phyloP scores from a whole-genome alignment of 2,113 vertebrate genomes.

The Triplophysa rosa region DNA sequence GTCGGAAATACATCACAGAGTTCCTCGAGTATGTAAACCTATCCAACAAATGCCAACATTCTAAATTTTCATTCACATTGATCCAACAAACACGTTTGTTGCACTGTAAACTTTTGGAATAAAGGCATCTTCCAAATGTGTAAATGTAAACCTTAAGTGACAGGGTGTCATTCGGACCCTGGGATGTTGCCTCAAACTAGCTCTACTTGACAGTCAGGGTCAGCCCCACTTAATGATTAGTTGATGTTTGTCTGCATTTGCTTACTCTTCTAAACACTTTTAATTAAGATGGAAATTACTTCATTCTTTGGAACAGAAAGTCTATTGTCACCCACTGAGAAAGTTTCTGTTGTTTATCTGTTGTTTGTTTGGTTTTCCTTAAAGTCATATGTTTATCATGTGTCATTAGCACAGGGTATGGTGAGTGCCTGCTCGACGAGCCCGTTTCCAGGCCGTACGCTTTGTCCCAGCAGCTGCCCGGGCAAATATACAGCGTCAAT shows the following conservation, averaged over 20 bases:
- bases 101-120: too few relatives aligned
- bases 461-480: conserved; percentile 89
- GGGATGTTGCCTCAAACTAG: neutral
- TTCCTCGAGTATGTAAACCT: conserved; percentile 91
- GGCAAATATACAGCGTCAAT: conserved; percentile 91
- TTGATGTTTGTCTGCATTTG: neutral
- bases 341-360: conserved; percentile 59
- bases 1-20: conserved; percentile 97
- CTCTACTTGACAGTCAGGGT: neutral
- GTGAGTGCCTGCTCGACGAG: conserved; percentile 95
- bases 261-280: conserved; percentile 7
- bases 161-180: neutral
- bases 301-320: neutral
- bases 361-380: conserved; percentile 66
- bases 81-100: neutral
- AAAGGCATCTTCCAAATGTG: too few relatives aligned
- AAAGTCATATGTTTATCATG: conserved; percentile 75
- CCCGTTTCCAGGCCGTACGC: conserved; percentile 87
- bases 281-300: neutral
- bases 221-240: neutral
- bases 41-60: too few relatives aligned
- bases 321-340: neutral
- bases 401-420: conserved; percentile 91
- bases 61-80: conserved; percentile 22
- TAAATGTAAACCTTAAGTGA: neutral